A percentile compares a stretch with the other conserved stretches of the same genome.
These are phyloP conservation scores for Lycocerus yunnanus DNA, from an alignment of 2,888 invertebrate genomes.

Conservation along the genomic window DNA sequence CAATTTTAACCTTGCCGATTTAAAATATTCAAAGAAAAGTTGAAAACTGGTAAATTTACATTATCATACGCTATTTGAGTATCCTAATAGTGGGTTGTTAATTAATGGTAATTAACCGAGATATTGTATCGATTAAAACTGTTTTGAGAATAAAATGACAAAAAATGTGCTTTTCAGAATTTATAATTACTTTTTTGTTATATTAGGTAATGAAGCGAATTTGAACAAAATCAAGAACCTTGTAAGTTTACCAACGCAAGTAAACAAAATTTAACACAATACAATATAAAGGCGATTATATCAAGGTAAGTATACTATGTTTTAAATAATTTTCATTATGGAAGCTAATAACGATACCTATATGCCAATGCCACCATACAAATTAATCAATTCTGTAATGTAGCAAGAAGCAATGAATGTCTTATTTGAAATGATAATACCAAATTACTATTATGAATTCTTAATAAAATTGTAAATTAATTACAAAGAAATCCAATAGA, in stretches of 20 bases:
- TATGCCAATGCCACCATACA: neutral
- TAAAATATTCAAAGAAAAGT: neutral
- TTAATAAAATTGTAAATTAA: neutral
- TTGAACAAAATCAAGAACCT: neutral
- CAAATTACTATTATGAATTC: neutral
- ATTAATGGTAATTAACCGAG: slow-evolving; percentile 4
- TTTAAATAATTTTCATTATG: neutral
- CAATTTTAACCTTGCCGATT: neutral
- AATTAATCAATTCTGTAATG: neutral
- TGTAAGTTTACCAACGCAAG: neutral
- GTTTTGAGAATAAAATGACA: neutral
- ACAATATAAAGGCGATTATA: neutral
- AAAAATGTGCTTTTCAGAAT: neutral
- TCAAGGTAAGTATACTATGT: neutral
- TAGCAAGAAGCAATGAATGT: neutral
- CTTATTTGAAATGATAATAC: neutral
- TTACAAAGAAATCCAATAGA: too few species aligned
- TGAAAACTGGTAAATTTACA: neutral
- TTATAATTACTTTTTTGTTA: neutral
- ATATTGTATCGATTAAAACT: neutral
- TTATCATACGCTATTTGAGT: neutral
- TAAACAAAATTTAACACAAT: neutral
- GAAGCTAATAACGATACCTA: neutral
- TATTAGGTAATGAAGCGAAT: neutral
- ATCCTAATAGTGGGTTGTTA: neutral